phyloP scores from a whole-genome alignment of 2,113 vertebrate genomes.

The Phalacrocorax carbo region DNA sequence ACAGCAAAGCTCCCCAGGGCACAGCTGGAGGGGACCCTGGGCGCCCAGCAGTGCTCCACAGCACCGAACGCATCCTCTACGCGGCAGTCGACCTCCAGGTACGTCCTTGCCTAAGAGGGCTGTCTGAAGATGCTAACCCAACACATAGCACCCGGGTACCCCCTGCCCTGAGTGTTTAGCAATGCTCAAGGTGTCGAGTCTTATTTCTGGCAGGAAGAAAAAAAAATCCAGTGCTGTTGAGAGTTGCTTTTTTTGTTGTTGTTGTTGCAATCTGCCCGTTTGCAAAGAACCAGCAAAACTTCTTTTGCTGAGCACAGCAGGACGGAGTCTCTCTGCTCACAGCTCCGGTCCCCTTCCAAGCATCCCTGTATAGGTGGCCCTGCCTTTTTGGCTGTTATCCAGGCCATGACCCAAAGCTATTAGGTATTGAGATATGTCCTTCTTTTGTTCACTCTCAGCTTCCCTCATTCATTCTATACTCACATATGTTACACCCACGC shows the following conservation, averaged over 20 bases:
- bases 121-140: background rate
- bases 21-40: too few species aligned
- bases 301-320: rapidly evolving
- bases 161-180: background rate
- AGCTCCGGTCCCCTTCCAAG: background rate
- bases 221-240: background rate
- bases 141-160: rapidly evolving
- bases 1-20: background rate
- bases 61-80: rapidly evolving
- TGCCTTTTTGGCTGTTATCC: background rate
- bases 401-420: background rate
- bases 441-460: background rate
- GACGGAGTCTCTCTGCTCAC: rapidly evolving
- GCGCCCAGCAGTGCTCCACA: background rate
- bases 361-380: background rate
- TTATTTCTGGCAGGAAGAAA: background rate
- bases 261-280: background rate
- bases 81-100: rapidly evolving
- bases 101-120: background rate
- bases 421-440: background rate
- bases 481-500: rapidly evolving
- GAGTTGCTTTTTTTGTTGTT: background rate
- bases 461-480: background rate
- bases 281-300: background rate
- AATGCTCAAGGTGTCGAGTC: background rate